These are phyloP conservation scores for Bubalus kerabau DNA, from an alignment of 2,113 vertebrate species.

Conservation along the genomic window DNA sequence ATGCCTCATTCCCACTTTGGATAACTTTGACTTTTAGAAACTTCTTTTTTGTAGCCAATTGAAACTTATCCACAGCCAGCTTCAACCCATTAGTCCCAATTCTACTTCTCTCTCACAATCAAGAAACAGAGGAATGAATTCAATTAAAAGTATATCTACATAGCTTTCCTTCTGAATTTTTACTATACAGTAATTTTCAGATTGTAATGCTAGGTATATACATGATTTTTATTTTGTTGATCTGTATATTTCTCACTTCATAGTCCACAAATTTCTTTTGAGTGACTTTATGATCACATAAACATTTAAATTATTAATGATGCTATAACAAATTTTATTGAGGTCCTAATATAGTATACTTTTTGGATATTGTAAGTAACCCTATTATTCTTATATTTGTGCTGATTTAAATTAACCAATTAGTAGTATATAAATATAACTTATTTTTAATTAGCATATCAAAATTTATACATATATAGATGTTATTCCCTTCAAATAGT, in stretches of 20 bases:
- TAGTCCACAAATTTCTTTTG: neutral
- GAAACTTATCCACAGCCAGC: neutral
- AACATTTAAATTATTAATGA: neutral
- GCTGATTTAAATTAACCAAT: neutral
- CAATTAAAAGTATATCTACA: neutral
- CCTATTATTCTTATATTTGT: neutral
- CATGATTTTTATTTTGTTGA: neutral
- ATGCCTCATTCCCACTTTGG: neutral
- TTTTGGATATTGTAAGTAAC: neutral
- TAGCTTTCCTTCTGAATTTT: neutral
- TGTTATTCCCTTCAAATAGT: neutral
- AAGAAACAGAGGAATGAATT: neutral
- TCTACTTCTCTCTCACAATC: neutral
- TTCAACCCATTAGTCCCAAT: neutral
- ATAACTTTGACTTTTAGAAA: conserved; percentile 30
- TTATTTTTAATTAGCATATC: conserved; percentile 9
- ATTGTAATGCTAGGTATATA: neutral
- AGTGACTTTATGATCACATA: neutral
- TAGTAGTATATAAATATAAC: neutral
- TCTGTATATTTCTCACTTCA: neutral
- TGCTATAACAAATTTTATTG: neutral
- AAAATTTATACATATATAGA: neutral
- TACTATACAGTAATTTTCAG: conserved; percentile 4
- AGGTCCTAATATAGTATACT: neutral
- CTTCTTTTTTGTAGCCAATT: neutral